Evolutionary conservation across 2,113 vertebrate species (phyloP).

Genomic region (Phyllostomus discolor): DNA sequence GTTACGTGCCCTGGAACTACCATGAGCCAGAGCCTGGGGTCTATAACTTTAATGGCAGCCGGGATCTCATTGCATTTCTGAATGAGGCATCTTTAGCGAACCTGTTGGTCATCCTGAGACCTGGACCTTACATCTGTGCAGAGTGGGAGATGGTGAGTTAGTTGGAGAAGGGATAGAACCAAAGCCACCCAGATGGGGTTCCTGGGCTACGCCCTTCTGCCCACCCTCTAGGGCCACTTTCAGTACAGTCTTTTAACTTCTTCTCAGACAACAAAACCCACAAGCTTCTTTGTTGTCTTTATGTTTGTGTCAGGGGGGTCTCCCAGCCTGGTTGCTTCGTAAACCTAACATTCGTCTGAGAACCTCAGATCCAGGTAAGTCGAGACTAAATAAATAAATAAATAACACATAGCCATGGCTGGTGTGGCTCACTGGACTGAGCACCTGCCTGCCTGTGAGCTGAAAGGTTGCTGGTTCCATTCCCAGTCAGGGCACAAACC

Average conservation of each 20-base stretch:
- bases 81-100: slow-evolving; percentile 88
- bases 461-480: too few relatives aligned
- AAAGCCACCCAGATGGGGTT: not conserved
- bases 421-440: too few relatives aligned
- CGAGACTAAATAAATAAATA: too few relatives aligned
- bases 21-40: slow-evolving; percentile 88
- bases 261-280: not conserved
- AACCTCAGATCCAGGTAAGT: slow-evolving; percentile 88
- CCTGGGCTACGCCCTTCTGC: not conserved
- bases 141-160: slow-evolving; percentile 98
- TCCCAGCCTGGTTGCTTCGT: slow-evolving; percentile 94
- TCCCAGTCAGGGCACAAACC: too few relatives aligned
- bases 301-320: slow-evolving; percentile 87
- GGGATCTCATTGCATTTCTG: slow-evolving; percentile 91
- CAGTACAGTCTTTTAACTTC: not conserved
- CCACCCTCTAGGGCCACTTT: not conserved
- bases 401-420: too few relatives aligned
- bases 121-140: slow-evolving; percentile 97
- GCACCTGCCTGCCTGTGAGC: too few relatives aligned
- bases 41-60: slow-evolving; percentile 88
- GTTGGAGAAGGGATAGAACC: not conserved
- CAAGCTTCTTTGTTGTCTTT: not conserved
- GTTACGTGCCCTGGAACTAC: slow-evolving; percentile 97
- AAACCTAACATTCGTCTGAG: slow-evolving; percentile 89
- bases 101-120: slow-evolving; percentile 94